Conservation (phyloP, 2,113 vertebrate genomes). For the Alces alces region DNA sequence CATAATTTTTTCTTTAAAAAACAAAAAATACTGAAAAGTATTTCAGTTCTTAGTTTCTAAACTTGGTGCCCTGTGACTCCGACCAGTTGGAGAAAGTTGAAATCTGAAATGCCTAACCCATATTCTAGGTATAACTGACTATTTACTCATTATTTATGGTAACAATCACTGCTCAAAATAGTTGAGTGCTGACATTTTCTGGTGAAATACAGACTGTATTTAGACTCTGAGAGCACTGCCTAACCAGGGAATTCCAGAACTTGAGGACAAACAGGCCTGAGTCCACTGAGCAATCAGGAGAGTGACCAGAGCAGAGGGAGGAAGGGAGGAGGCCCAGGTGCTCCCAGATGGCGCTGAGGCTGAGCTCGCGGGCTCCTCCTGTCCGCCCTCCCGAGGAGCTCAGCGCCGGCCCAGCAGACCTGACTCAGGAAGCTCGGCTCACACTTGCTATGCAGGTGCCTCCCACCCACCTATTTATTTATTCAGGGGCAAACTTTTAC, state of each 20-base stretch:
- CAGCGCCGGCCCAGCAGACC: not conserved
- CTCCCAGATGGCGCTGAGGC: conserved; percentile 30
- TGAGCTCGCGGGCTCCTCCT: not conserved
- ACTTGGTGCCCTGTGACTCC: not conserved
- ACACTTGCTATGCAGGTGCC: rapidly evolving
- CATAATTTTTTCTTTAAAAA: not conserved
- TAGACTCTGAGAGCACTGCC: conserved; percentile 2
- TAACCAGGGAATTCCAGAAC: not conserved
- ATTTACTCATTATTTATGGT: not conserved
- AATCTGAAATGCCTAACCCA: not conserved
- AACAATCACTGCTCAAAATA: conserved; percentile 33
- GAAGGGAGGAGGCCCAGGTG: not conserved
- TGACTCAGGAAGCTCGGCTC: not conserved
- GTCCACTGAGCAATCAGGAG: conserved; percentile 16
- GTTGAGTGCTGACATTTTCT: conserved; percentile 39
- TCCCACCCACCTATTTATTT: not conserved
- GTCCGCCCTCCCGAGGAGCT: not conserved
- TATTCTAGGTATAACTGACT: not conserved
- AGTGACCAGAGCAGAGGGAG: conserved; percentile 13
- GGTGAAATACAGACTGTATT: conserved; percentile 42
- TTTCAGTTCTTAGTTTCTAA: not conserved
- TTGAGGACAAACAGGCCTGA: not conserved
- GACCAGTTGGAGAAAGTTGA: not conserved
- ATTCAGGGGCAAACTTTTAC: not conserved
- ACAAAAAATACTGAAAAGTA: not conserved